These are phyloP conservation scores for Syrrhaptes paradoxus DNA, from an alignment of 2,113 vertebrate genomes.

Conservation along the genomic window DNA sequence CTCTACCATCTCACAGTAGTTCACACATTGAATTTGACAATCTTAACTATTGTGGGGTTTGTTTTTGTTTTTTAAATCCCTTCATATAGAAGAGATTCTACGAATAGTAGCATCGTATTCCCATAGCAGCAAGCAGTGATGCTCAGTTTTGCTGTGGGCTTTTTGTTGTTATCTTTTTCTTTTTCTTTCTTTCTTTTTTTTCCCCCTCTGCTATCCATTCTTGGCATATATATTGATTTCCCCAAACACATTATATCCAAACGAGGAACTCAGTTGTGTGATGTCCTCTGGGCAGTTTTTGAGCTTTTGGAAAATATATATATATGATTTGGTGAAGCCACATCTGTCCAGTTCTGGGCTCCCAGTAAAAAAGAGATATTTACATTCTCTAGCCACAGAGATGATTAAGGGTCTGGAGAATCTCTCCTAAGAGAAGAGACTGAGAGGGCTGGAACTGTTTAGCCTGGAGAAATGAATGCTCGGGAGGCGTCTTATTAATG, in stretches of 20 bases:
- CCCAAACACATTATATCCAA: not conserved
- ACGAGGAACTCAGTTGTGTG: not conserved
- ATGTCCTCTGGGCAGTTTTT: not conserved
- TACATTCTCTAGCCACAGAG: not conserved
- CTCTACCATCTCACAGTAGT: not conserved
- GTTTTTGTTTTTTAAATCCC: not conserved
- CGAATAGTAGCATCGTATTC: not conserved
- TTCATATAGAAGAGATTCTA: not conserved
- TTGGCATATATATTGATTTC: not conserved
- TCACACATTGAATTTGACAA: not conserved
- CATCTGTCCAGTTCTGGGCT: not conserved
- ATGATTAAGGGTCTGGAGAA: not conserved
- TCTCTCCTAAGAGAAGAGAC: not conserved
- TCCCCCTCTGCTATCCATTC: not conserved
- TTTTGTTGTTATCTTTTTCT: too few relatives aligned
- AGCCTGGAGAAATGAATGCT: too few relatives aligned
- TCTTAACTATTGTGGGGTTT: not conserved
- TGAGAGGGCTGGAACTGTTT: too few relatives aligned
- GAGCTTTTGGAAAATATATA: not conserved
- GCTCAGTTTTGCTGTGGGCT: not conserved
- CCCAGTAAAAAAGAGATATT: not conserved
- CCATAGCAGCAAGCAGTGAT: not conserved
- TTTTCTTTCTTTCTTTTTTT: too few relatives aligned
- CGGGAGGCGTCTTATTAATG: too few relatives aligned
- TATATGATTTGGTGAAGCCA: not conserved